Evolutionary conservation across 1,140 invertebrate genomes (phyloP), one percentile per base, ranked within the genome.

Genomic region (Drosophila saltans): DNA sequence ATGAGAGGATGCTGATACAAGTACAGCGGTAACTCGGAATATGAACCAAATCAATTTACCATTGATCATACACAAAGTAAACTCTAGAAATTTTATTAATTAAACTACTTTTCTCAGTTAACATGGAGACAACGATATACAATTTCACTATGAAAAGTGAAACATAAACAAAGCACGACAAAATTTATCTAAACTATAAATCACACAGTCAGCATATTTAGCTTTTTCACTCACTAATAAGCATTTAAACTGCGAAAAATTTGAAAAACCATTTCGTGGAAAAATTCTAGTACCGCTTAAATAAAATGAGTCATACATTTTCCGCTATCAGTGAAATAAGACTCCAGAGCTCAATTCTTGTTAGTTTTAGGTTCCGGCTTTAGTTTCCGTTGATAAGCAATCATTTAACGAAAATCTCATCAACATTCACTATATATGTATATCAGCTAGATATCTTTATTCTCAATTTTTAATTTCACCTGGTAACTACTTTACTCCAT

Each of bases 401-500:
- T 26, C 45, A 52, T 52, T 26, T 52, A 3, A 26, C 16, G 16
- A 52, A 52, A 26, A 52, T 52, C 45, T 52, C 45, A 52, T 52
- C 45, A 21, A 16, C 45, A 52, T 26, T 52, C 21, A 1, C 9
- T 4, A 36, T 24, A 52, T 52, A 52, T 52, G 16, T 21, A 48
- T 52, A 52, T 52, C 45, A 52, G 21, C 21, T 26, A 52, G 45
- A 52, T 21, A 52, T 52, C 21, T 52, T 21, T 3, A 24, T 52
- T 52, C 45, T 52, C 3, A 1, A 26, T 52, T 52, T 52, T 9
- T 24, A 21, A 52, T 52, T 52, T 52, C 33, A 36, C 33, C 6
- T 36, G 33, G 6, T 36, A 36, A 1, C 33, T 52, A 52, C 45
- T 52, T 52, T 52, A 52, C 45, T 52, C 21, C 9, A 52, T 26